These are phyloP conservation scores for Tenebrosternarchus preto DNA, from an alignment of 2,113 vertebrate species.

Conservation along the genomic window DNA sequence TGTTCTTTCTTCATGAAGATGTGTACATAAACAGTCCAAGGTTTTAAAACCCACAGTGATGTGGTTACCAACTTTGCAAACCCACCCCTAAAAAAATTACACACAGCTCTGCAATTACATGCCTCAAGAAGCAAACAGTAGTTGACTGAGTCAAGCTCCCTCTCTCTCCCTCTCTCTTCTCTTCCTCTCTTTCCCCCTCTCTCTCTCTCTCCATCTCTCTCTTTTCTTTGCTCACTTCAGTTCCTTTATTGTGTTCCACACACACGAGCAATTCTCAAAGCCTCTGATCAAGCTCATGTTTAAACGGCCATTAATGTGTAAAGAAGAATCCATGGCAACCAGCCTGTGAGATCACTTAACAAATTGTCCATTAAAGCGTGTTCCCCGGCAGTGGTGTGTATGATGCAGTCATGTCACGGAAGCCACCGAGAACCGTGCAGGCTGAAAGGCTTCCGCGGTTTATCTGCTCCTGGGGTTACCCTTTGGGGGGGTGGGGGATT, in stretches of 20 bases:
- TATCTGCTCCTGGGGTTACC: not conserved
- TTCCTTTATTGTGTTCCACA: conserved; percentile 29
- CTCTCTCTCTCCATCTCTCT: not conserved
- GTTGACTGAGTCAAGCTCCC: no score
- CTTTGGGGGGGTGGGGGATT: no score
- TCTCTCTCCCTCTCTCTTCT: not conserved
- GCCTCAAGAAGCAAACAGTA: not conserved
- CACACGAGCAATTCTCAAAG: conserved; percentile 31
- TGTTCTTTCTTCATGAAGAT: not conserved
- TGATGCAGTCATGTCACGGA: not conserved
- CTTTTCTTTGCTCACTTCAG: conserved; percentile 22
- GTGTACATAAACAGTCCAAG: not conserved
- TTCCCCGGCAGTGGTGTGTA: not conserved
- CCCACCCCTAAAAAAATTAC: not conserved
- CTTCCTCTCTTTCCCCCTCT: not conserved
- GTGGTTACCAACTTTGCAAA: no score
- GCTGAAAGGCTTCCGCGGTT: not conserved
- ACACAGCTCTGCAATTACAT: not conserved
- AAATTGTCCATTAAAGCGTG: conserved; percentile 46
- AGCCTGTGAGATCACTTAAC: conserved; percentile 44
- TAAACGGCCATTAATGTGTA: conserved; percentile 53
- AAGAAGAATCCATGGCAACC: conserved; percentile 51
- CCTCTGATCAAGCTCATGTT: conserved; percentile 52
- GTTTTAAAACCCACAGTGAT: not conserved
- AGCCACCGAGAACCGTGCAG: not conserved